These are phyloP conservation scores for Pyrocephalus nanus DNA, from an alignment of 2,797 vertebrate genomes.

Conservation along the genomic window DNA sequence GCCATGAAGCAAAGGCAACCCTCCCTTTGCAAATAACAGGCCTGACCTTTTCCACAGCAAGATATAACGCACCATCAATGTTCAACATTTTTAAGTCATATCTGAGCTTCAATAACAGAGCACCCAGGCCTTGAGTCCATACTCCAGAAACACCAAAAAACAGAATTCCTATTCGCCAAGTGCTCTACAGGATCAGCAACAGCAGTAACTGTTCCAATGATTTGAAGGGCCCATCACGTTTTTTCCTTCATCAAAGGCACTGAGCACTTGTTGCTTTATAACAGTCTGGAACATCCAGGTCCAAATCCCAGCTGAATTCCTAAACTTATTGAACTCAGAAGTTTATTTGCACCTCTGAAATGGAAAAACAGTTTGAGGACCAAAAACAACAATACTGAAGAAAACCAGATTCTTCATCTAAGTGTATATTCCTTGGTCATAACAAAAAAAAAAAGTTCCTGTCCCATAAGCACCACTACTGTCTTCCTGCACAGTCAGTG, in stretches of 20 bases:
- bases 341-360: not conserved
- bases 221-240: not conserved
- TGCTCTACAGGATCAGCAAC: not conserved
- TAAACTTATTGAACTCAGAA: not conserved
- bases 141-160: not conserved
- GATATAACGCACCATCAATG: not conserved
- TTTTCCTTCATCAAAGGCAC: not conserved
- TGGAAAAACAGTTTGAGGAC: not conserved
- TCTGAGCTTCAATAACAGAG: not conserved
- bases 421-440: not conserved
- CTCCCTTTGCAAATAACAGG: slow-evolving; percentile 7
- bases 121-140: not conserved
- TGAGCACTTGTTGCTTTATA: not conserved
- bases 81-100: slow-evolving; percentile 28
- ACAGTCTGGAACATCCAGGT: not conserved
- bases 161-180: not conserved
- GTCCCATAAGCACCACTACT: not conserved
- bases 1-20: not conserved
- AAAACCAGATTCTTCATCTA: not conserved
- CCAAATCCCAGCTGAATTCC: not conserved
- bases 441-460: not conserved
- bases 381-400: not conserved
- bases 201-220: not conserved
- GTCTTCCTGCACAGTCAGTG: not conserved
- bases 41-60: slow-evolving; percentile 40